Evolutionary conservation across 2,888 invertebrate species (phyloP), one percentile per base, ranked within the genome.

Genomic region (Lysandra bellargus): DNA sequence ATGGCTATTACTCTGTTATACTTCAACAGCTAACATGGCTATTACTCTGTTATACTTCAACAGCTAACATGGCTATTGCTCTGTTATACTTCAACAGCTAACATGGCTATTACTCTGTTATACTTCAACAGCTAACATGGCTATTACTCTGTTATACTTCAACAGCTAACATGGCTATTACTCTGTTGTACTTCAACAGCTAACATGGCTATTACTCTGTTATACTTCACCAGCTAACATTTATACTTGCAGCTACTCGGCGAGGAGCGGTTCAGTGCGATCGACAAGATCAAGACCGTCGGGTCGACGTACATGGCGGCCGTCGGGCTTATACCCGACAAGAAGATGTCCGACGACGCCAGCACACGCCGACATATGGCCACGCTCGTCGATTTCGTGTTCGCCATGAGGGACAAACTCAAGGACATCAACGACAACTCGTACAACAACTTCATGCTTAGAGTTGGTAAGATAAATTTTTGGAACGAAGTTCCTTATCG

Each of bases 271-370:
- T 98, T 98, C 88, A 96, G 96, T 85, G 96, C 97, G 53, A 97
- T 98, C 85, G 98, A 98, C 91, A 98, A 98, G 92, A 98, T 98
- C 83, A 98, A 98, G 95, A 98, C 98, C 0, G 97, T 98, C 7
- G 98, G 98, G 12, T 98, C 98, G 4, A 98, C 98, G 0, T 99
- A 98, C 90, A 98, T 98, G 98, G 98, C 98, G 1, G 98, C 98
- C 0, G 97, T 98, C 5, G 98, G 98, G 0, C 95, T 98, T 80
- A 97, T 98, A 89, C 98, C 98, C 0, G 98, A 98, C 86, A 95
- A 96, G 84, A 95, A 96, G 83, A 96, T 97, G 89, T 87, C 95
- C 17, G 96, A 97, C 85, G 97, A 97, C 79, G 91, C 90, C 7
- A 94, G 92, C 83, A 87, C 92, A 3, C 88, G 89, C 44, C 92